phyloP scores from a whole-genome alignment of 1,140 invertebrate genomes.

The Trinorchestia longiramus region DNA sequence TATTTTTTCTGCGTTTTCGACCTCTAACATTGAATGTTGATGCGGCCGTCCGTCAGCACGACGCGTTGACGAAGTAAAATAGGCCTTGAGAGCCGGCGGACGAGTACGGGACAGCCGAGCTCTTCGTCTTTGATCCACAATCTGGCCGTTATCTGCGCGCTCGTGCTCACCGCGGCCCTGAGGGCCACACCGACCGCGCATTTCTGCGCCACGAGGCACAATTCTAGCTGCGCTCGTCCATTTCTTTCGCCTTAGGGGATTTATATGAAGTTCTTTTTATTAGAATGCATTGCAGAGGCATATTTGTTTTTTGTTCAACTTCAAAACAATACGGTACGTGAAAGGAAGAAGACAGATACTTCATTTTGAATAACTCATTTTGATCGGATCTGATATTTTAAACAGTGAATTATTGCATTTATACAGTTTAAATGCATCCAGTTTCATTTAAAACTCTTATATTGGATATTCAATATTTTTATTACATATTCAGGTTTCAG shows the following conservation, averaged over 20 bases:
- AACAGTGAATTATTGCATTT: no score
- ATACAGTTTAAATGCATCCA: no score
- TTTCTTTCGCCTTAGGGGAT: slow-evolving; percentile 11
- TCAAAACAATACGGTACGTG: neutral
- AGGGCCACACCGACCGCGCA: neutral
- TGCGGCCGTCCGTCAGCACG: slow-evolving; percentile 2
- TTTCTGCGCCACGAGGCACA: neutral
- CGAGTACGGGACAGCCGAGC: neutral
- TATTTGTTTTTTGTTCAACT: neutral
- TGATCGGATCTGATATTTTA: neutral
- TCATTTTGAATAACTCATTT: neutral
- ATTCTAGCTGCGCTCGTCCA: neutral
- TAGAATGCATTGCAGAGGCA: slow-evolving; percentile 1
- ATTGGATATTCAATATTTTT: no score
- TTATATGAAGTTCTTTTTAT: slow-evolving; percentile 21
- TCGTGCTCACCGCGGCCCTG: neutral
- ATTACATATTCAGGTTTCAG: no score
- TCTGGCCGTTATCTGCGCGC: neutral
- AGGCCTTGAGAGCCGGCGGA: neutral
- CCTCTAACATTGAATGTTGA: neutral
- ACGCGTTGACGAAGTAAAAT: slow-evolving; percentile 16
- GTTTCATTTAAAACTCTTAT: no score
- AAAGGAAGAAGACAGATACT: neutral
- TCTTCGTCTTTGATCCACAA: neutral
- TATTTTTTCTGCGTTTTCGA: neutral